Percentiles rank a stretch among this genome's conserved stretches.
Evolutionary conservation across 2,113 vertebrate genomes (phyloP).

Genomic region (Carollia perspicillata): DNA sequence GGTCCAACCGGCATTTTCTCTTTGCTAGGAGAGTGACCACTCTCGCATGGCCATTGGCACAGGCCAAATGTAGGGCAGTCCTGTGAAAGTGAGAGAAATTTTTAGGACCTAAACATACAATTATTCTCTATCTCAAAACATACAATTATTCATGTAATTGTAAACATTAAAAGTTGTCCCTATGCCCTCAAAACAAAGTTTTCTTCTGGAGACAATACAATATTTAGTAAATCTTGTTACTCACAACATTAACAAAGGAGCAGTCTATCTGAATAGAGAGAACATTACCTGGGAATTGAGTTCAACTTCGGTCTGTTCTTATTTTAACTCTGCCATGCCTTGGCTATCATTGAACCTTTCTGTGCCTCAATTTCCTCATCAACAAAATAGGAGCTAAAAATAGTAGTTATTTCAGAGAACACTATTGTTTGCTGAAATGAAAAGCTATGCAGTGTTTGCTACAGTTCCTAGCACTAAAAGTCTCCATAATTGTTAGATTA

Average conservation of each 20-base stretch:
- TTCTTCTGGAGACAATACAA: neutral
- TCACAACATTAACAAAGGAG: neutral
- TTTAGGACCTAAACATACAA: no score
- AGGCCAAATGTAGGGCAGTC: no score
- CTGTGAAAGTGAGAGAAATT: no score
- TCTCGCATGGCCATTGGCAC: no score
- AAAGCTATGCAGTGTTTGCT: neutral
- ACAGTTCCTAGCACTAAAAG: neutral
- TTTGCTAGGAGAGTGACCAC: constrained; percentile 88
- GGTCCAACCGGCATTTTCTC: constrained; percentile 88
- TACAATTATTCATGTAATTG: neutral
- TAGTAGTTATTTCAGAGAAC: neutral
- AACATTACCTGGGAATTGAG: neutral
- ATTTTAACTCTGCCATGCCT: neutral
- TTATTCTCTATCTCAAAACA: neutral
- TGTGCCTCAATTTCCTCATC: neutral
- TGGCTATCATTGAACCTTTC: neutral
- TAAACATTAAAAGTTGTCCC: neutral
- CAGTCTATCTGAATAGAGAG: neutral
- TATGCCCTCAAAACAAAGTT: neutral
- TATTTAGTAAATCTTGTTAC: neutral
- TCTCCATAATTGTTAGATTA: neutral
- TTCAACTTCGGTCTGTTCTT: neutral
- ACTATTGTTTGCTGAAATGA: neutral
- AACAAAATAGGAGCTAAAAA: neutral